Evolutionary conservation across 2,888 invertebrate genomes (phyloP).

Genomic region (Terebella lapidaria): DNA sequence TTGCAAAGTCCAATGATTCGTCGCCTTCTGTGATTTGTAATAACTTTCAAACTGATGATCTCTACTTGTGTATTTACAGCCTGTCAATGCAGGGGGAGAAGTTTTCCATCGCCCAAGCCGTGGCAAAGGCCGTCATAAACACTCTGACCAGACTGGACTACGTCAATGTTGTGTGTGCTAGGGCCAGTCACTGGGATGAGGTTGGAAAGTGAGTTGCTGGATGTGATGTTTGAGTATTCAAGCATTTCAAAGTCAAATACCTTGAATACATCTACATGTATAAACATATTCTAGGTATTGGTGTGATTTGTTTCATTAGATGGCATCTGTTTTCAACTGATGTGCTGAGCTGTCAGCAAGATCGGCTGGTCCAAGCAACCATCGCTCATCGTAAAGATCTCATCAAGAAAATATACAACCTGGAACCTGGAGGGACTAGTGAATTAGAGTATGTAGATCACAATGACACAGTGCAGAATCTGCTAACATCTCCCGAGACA

Average conservation of each 20-base stretch:
- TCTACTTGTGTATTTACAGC: conserved; percentile 30
- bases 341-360: conserved; percentile 50
- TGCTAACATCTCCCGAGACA: background rate
- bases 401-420: conserved; percentile 49
- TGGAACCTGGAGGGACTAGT: conserved; percentile 53
- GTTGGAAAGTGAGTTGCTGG: conserved; percentile 51
- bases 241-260: background rate
- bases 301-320: too few relatives aligned
- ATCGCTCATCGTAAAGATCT: conserved; percentile 52
- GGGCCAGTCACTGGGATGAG: conserved; percentile 54
- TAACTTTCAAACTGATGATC: background rate
- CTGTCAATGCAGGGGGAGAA: conserved; percentile 52
- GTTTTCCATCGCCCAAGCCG: conserved; percentile 51
- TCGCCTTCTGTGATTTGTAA: background rate
- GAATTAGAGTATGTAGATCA: conserved; percentile 48
- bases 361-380: conserved; percentile 51
- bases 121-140: conserved; percentile 53
- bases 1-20: background rate
- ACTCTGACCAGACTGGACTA: conserved; percentile 54
- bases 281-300: background rate
- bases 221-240: background rate
- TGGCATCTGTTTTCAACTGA: conserved; percentile 49
- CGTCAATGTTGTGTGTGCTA: conserved; percentile 53
- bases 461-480: background rate
- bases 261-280: background rate